Conservation (phyloP, 2,113 vertebrate genomes). For the Hippocampus abdominalis region DNA sequence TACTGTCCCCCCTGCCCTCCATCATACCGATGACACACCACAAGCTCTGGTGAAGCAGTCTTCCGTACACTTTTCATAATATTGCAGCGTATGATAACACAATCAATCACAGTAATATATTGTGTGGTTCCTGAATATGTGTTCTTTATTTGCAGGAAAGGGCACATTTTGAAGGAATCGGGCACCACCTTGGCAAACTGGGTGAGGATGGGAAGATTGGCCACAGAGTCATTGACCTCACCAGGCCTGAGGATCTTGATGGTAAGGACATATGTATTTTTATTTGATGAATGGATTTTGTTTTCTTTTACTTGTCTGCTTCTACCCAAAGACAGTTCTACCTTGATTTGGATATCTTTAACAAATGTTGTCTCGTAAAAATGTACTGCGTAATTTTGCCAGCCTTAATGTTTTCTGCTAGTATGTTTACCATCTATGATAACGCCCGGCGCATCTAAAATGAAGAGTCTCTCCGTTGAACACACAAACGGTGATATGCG, state of each 20-base stretch:
- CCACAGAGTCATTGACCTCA: conserved; percentile 95
- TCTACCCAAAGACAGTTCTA: too few species aligned
- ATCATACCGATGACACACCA: conserved; percentile 38
- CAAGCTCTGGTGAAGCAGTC: conserved; percentile 59
- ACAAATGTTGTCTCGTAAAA: too few species aligned
- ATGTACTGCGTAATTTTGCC: too few species aligned
- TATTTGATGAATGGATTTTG: background rate
- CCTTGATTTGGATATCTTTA: too few species aligned
- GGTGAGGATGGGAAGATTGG: conserved; percentile 92
- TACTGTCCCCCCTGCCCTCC: conserved; percentile 62
- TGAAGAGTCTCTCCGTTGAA: too few species aligned
- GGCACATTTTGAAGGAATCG: conserved; percentile 89
- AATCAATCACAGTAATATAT: conserved; percentile 18
- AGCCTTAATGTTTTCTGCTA: too few species aligned
- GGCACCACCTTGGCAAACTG: conserved; percentile 88
- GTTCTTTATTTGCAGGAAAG: conserved; percentile 80
- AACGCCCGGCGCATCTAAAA: too few species aligned
- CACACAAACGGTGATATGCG: too few species aligned
- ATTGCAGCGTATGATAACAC: conserved; percentile 10
- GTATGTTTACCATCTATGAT: too few species aligned
- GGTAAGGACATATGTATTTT: conserved; percentile 73
- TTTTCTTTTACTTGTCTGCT: background rate
- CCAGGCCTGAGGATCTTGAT: conserved; percentile 94
- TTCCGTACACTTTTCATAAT: conserved; percentile 45
- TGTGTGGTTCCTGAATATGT: conserved; percentile 45